Conservation (phyloP, 2,113 vertebrate genomes). For the Acrocephalus kingi region DNA sequence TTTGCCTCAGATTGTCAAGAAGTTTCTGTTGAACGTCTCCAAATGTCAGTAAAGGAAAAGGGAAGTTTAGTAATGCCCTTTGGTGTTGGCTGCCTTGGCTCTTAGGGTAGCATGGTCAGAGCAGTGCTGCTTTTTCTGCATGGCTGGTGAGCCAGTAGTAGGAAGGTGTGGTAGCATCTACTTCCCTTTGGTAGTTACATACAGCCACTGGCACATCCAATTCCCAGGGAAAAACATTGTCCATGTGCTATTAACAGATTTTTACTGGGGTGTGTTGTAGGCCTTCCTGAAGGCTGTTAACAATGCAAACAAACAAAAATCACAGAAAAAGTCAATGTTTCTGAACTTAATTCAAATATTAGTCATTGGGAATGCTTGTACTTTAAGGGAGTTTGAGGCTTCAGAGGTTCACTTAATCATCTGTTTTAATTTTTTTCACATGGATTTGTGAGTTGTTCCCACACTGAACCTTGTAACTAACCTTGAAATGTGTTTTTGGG, state of each 20-base stretch:
- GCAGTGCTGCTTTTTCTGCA: not conserved
- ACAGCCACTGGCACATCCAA: not conserved
- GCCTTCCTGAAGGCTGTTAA: not conserved
- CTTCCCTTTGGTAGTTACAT: not conserved
- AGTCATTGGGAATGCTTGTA: not conserved
- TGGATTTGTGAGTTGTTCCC: not conserved
- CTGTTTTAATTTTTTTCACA: not conserved
- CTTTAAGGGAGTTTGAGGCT: not conserved
- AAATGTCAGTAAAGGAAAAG: not conserved
- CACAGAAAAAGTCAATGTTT: not conserved
- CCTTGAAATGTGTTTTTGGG: not conserved
- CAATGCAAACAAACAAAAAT: not conserved
- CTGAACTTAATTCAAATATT: not conserved
- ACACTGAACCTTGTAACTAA: not conserved
- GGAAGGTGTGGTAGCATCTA: not conserved
- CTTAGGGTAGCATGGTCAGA: not conserved
- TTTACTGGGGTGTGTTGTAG: not conserved
- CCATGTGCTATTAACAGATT: not conserved
- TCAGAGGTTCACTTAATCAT: not conserved
- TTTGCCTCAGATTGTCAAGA: not conserved
- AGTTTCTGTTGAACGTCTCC: not conserved
- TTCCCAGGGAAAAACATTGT: not conserved
- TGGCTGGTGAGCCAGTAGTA: not conserved
- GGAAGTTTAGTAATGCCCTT: not conserved
- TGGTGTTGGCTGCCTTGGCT: not conserved